A percentile compares a stretch with the other conserved stretches of the same genome.
These are phyloP conservation scores for Thunnus thynnus DNA, from an alignment of 2,113 vertebrate species.

Conservation along the genomic window DNA sequence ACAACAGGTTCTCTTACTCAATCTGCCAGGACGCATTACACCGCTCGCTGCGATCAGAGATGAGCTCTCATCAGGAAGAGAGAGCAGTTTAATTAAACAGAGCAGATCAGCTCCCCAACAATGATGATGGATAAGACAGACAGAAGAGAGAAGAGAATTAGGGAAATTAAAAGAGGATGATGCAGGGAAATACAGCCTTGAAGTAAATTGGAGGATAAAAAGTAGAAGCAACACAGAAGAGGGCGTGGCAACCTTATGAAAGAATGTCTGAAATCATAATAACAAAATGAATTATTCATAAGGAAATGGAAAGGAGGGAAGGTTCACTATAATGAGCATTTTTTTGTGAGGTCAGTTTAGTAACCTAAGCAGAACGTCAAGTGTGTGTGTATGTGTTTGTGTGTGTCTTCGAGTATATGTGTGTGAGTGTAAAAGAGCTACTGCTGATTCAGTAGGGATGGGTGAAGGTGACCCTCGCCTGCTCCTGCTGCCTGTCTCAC, in stretches of 20 bases:
- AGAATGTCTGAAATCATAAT: conserved; percentile 54
- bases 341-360: conserved; percentile 80
- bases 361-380: conserved; percentile 79
- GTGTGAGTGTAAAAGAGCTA: conserved; percentile 66
- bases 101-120: conserved; percentile 61
- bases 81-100: conserved; percentile 77
- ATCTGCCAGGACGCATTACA: conserved; percentile 47
- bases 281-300: conserved; percentile 72
- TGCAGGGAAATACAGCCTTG: neutral
- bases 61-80: conserved; percentile 68
- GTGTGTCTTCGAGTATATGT: conserved; percentile 28
- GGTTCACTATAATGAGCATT: conserved; percentile 72
- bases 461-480: conserved; percentile 86
- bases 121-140: conserved; percentile 63
- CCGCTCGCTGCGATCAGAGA: conserved; percentile 52
- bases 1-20: conserved; percentile 74
- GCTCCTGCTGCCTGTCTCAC: conserved; percentile 77
- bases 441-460: conserved; percentile 86
- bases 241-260: conserved; percentile 39
- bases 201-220: conserved; percentile 3
- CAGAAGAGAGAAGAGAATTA: conserved; percentile 41
- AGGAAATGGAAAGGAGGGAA: conserved; percentile 30
- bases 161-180: conserved; percentile 31
- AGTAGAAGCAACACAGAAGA: conserved; percentile 27
- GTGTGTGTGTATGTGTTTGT: conserved; percentile 42